A percentile compares a stretch with the other conserved stretches of the same genome.
phyloP scores from a whole-genome alignment of 2,113 vertebrate species.

The Camelus bactrianus region DNA sequence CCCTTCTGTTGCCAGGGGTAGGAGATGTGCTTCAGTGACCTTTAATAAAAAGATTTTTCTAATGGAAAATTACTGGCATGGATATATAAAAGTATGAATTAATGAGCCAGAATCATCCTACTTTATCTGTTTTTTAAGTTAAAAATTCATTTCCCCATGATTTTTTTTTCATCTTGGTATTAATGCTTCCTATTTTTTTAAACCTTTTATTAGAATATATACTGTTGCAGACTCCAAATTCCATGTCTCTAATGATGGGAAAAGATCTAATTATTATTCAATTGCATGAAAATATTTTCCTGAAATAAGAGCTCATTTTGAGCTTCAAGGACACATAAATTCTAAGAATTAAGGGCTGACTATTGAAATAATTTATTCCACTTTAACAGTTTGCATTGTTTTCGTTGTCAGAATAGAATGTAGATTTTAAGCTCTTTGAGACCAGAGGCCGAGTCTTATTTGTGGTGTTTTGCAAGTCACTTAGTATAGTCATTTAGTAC shows the following conservation, averaged over 20 bases:
- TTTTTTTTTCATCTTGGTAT: not conserved
- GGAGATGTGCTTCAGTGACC: not conserved
- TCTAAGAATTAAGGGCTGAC: constrained; percentile 1
- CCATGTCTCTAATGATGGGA: not conserved
- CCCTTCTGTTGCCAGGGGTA: not conserved
- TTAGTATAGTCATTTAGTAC: not conserved
- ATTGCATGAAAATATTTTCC: constrained; percentile 51
- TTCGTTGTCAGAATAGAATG: not conserved
- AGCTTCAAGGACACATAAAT: constrained; percentile 17
- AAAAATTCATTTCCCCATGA: not conserved
- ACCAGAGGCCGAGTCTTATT: not conserved
- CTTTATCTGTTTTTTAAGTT: not conserved
- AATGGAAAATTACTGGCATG: not conserved
- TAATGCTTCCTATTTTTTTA: not conserved
- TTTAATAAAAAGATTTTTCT: not conserved
- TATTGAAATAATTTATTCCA: constrained; percentile 47
- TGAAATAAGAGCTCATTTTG: constrained; percentile 39
- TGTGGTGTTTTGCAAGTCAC: not conserved
- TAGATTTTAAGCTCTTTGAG: constrained; percentile 34
- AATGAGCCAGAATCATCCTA: not conserved
- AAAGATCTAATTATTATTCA: not conserved
- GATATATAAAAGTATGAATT: not conserved
- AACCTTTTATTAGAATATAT: not conserved
- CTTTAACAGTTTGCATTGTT: not conserved
- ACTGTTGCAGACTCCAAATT: constrained; percentile 28